A percentile compares a stretch with the other conserved stretches of the same genome.
Evolutionary conservation across 2,797 vertebrate species (phyloP).

Genomic region (Oryzias dopingdopingensis): DNA sequence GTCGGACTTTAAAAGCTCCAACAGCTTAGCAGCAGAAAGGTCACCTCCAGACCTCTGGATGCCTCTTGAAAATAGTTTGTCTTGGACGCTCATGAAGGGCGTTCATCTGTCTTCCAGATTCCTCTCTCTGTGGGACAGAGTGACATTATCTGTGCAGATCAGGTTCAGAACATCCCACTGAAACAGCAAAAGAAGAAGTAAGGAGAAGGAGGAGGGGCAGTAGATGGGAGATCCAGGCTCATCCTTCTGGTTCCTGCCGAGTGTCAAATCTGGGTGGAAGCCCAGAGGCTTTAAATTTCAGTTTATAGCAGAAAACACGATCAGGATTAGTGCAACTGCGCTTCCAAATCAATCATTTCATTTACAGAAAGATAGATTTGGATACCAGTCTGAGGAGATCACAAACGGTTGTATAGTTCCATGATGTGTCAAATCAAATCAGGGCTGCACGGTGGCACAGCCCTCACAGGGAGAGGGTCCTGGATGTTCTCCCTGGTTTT

Average conservation of each 20-base stretch:
- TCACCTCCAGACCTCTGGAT: background rate
- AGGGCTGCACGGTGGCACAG: too few relatives aligned
- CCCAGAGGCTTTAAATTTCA: background rate
- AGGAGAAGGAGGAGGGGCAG: conserved; percentile 20
- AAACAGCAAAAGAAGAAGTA: conserved; percentile 50
- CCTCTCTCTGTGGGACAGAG: conserved; percentile 37
- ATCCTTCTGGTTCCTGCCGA: conserved; percentile 38
- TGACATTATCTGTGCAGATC: conserved; percentile 55
- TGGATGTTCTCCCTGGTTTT: too few relatives aligned
- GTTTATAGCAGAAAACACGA: too few relatives aligned
- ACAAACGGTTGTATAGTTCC: too few relatives aligned
- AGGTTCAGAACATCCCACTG: conserved; percentile 56
- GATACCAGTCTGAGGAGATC: too few relatives aligned
- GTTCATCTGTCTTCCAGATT: conserved; percentile 15
- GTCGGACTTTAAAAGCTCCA: background rate
- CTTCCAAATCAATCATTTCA: too few relatives aligned
- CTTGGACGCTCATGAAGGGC: conserved; percentile 1
- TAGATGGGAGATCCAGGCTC: conserved; percentile 23
- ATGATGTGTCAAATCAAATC: conserved; percentile 2
- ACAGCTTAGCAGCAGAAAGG: conserved; percentile 22
- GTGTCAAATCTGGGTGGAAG: conserved; percentile 33
- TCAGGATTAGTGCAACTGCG: too few relatives aligned
- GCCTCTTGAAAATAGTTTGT: conserved; percentile 23
- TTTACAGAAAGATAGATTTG: too few relatives aligned
- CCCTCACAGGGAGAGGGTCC: too few relatives aligned